phyloP scores from a whole-genome alignment of 2,888 invertebrate species.

The Lapara coniferarum region DNA sequence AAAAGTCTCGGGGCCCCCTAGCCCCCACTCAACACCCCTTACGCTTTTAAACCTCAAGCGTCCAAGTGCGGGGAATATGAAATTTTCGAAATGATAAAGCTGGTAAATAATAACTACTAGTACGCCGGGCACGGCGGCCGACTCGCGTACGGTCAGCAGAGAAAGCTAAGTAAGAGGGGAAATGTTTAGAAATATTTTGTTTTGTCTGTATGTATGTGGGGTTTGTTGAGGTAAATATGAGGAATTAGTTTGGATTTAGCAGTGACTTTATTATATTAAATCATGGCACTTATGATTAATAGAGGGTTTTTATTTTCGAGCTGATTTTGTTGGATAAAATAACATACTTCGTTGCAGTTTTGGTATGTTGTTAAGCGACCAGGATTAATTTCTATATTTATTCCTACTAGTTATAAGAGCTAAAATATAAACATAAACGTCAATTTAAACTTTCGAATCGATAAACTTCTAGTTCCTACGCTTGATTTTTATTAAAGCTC shows the following conservation, averaged over 20 bases:
- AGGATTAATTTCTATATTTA: too few species aligned
- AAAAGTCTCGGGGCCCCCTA: slow-evolving; percentile 49
- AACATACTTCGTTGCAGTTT: too few species aligned
- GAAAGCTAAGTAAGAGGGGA: slow-evolving; percentile 35
- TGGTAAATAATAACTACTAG: slow-evolving; percentile 83
- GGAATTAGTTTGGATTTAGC: too few species aligned
- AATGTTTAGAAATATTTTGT: not conserved
- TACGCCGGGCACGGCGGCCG: slow-evolving; percentile 74
- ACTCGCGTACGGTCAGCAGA: slow-evolving; percentile 64
- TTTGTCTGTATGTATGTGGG: not conserved
- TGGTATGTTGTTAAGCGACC: too few species aligned
- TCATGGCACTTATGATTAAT: too few species aligned
- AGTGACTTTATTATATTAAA: too few species aligned
- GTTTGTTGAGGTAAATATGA: too few species aligned
- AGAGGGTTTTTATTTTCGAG: too few species aligned
- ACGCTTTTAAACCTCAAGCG: slow-evolving; percentile 83
- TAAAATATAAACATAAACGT: too few species aligned
- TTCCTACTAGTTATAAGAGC: too few species aligned
- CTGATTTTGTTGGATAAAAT: too few species aligned
- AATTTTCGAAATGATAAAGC: slow-evolving; percentile 84
- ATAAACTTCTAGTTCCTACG: not conserved
- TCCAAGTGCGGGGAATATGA: slow-evolving; percentile 83
- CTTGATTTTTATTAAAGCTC: not conserved
- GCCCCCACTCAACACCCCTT: slow-evolving; percentile 66
- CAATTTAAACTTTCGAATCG: too few species aligned